Evolutionary conservation across 2,797 vertebrate genomes (phyloP).

Genomic region (Enteromius thamalakanensis): DNA sequence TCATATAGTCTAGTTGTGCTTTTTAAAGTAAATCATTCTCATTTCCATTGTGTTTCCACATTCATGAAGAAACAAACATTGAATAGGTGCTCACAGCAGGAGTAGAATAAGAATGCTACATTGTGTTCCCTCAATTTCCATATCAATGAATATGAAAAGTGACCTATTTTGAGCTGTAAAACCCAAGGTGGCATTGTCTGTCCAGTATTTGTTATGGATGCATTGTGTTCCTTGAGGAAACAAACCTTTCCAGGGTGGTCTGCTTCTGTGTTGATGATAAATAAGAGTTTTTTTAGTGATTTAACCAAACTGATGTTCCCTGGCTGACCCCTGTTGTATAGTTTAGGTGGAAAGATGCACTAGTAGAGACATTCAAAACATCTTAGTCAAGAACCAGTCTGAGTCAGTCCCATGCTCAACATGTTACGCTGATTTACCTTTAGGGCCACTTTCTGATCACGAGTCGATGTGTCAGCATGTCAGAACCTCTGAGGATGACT

Average conservation of each 20-base stretch:
- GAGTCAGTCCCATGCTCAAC: neutral
- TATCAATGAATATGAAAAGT: conserved; percentile 53
- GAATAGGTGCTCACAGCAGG: conserved; percentile 43
- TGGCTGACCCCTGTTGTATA: neutral
- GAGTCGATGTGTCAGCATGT: neutral
- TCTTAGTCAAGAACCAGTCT: neutral
- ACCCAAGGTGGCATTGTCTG: conserved; percentile 36
- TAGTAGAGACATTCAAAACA: neutral
- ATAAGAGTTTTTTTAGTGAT: neutral
- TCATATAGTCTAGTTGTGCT: neutral
- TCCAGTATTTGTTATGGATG: conserved; percentile 27
- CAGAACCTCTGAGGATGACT: neutral
- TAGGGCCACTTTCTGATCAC: neutral
- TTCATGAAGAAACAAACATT: conserved; percentile 7
- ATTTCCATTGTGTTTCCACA: conserved; percentile 52
- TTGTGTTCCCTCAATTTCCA: conserved; percentile 51
- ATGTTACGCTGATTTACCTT: neutral
- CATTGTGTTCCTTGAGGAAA: conserved; percentile 32
- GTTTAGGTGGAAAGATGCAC: neutral
- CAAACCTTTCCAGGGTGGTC: conserved; percentile 19
- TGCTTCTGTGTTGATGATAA: conserved; percentile 21
- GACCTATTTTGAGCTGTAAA: conserved; percentile 43
- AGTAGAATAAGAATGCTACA: conserved; percentile 47
- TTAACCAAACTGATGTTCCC: neutral
- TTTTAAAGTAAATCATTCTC: conserved; percentile 15